These are phyloP conservation scores for Mionectes macconnelli DNA, from an alignment of 2,113 vertebrate species.

Conservation along the genomic window DNA sequence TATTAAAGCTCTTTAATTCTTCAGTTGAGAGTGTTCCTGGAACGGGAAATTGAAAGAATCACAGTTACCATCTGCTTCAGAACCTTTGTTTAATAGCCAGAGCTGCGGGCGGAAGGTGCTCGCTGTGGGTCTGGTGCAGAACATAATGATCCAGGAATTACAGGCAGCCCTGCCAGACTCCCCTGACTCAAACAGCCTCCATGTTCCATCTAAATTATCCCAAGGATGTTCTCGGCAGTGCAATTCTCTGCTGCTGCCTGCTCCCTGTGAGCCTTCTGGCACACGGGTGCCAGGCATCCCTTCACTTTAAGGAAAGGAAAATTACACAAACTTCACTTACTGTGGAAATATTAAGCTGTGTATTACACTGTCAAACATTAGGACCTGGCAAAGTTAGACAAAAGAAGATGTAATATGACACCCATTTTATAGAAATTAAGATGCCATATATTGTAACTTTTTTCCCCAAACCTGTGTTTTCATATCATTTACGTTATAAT, in stretches of 20 bases:
- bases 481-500: not conserved
- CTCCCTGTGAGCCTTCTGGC: not conserved
- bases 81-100: not conserved
- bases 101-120: not conserved
- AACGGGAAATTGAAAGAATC: not conserved
- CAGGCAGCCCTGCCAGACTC: not conserved
- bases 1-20: not conserved
- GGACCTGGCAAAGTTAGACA: not conserved
- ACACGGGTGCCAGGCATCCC: fast-evolving
- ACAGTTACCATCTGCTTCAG: not conserved
- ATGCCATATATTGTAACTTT: not conserved
- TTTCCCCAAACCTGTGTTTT: not conserved
- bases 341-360: not conserved
- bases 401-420: not conserved
- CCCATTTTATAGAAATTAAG: not conserved
- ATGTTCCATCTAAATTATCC: not conserved
- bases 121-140: not conserved
- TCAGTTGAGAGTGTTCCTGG: not conserved
- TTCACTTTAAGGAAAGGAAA: not conserved
- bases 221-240: not conserved
- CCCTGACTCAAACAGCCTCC: not conserved
- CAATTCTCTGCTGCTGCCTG: not conserved
- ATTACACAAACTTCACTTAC: not conserved
- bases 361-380: not conserved
- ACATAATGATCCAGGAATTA: not conserved